These are phyloP conservation scores for Mesopsocus fuscifrons DNA, from an alignment of 2,888 invertebrate species.

Conservation along the genomic window DNA sequence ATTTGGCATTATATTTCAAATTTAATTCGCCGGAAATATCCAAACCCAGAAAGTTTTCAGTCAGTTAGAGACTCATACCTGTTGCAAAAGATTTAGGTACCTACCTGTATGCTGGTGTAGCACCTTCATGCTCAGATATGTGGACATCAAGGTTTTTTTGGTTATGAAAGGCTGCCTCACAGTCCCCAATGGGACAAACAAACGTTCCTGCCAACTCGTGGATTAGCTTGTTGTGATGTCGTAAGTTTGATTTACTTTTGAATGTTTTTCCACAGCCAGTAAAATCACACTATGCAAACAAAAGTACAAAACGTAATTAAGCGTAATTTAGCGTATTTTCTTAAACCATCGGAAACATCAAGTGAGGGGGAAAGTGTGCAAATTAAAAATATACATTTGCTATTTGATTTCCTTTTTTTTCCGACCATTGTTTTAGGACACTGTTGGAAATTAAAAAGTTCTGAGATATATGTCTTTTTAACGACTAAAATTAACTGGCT, in stretches of 20 bases:
- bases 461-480: no score
- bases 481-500: no score
- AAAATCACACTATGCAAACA: background rate
- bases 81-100: no score
- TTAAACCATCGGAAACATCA: no score
- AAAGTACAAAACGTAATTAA: background rate
- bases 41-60: no score
- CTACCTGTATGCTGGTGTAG: background rate
- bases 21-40: no score
- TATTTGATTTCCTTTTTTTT: background rate
- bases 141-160: constrained; percentile 3
- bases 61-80: no score
- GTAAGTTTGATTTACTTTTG: background rate
- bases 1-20: no score
- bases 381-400: no score
- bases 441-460: background rate
- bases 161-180: background rate
- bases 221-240: background rate
- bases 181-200: background rate
- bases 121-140: background rate
- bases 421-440: no score
- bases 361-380: no score
- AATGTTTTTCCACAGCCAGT: background rate
- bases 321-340: no score
- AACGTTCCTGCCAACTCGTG: background rate